A percentile compares a stretch with the other conserved stretches of the same genome.
These are phyloP conservation scores for Eulacestoma nigropectus DNA, from an alignment of 2,113 vertebrate genomes.

Conservation along the genomic window DNA sequence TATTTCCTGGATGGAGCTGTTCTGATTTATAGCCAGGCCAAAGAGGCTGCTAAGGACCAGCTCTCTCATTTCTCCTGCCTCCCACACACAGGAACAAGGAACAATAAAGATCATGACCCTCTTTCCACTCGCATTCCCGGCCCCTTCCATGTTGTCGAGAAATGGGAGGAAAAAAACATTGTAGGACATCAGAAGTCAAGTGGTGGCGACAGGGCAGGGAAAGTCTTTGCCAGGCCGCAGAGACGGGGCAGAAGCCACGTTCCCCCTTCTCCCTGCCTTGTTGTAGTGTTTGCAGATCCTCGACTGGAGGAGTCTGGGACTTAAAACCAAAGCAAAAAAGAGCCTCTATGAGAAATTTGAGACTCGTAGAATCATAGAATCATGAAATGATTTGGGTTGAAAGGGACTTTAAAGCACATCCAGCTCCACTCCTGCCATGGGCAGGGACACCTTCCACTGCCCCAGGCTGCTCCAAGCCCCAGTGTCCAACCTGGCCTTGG, in stretches of 20 bases:
- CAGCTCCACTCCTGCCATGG: background rate
- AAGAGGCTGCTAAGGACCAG: background rate
- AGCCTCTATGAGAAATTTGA: background rate
- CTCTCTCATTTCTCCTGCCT: background rate
- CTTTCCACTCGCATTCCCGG: background rate
- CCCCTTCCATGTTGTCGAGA: background rate
- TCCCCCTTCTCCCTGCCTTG: background rate
- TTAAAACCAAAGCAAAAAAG: background rate
- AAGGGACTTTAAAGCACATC: background rate
- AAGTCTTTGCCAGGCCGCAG: background rate
- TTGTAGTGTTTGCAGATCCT: background rate
- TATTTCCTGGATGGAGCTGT: background rate
- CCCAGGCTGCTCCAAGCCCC: background rate
- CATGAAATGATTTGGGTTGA: background rate
- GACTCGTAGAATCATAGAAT: rapidly evolving
- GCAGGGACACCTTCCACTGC: background rate
- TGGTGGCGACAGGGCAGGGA: background rate
- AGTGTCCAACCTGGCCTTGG: background rate
- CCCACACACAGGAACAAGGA: background rate
- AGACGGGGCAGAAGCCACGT: background rate
- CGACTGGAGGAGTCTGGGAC: rapidly evolving
- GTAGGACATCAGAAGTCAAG: background rate
- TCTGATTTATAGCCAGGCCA: background rate
- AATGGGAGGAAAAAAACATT: background rate
- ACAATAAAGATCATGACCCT: background rate